Evolutionary conservation across 2,888 invertebrate species (phyloP).

Genomic region (Chloromyia formosa): DNA sequence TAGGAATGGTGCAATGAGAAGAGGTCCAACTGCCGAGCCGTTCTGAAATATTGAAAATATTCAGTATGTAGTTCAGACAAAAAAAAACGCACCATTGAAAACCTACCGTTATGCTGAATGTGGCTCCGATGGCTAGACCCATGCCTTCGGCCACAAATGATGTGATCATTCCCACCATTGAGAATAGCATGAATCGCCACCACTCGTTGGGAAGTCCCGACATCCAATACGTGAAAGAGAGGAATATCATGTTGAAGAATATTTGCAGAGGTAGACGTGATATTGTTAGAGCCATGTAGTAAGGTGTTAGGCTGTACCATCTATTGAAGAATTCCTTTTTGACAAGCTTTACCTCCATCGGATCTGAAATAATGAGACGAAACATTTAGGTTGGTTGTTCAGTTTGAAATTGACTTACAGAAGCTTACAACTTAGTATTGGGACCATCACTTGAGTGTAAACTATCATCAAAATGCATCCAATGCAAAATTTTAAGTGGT

Average conservation of each 20-base stretch:
- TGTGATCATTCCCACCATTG: conserved; percentile 73
- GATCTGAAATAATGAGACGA: conserved; percentile 65
- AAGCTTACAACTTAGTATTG: conserved; percentile 73
- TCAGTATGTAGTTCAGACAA: neutral
- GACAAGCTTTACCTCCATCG: conserved; percentile 73
- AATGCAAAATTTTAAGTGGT: conserved; percentile 74
- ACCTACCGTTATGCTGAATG: conserved; percentile 73
- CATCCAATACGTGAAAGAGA: conserved; percentile 71
- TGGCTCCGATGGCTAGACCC: conserved; percentile 79
- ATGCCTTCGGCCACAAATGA: conserved; percentile 81
- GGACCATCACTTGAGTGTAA: conserved; percentile 76
- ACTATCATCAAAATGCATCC: conserved; percentile 73
- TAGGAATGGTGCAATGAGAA: conserved; percentile 72
- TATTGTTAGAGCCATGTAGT: conserved; percentile 71
- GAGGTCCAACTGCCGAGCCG: conserved; percentile 74
- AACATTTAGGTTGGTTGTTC: neutral
- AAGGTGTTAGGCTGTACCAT: conserved; percentile 73
- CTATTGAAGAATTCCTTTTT: conserved; percentile 76
- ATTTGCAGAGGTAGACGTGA: conserved; percentile 70
- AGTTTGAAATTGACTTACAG: neutral
- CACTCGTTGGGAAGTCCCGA: conserved; percentile 75
- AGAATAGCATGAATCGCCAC: conserved; percentile 73
- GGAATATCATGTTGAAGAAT: conserved; percentile 69
- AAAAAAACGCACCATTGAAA: neutral
- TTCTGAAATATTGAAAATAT: conserved; percentile 65